Evolutionary conservation across 2,888 invertebrate species (phyloP).

Genomic region (Raillietiella orientalis): DNA sequence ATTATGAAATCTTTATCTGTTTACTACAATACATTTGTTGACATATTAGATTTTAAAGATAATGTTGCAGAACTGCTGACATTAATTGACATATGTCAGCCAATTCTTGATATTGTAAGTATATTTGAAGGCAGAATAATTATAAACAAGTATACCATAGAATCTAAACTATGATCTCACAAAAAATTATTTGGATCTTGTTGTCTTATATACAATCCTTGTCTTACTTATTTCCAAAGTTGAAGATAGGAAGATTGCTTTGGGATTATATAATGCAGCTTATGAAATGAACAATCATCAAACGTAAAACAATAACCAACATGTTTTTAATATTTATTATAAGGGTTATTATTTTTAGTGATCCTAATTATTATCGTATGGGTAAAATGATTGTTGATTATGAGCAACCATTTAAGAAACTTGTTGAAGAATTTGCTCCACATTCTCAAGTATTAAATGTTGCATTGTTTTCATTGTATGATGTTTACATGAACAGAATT

Average conservation of each 20-base stretch:
- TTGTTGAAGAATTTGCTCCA: constrained; percentile 85
- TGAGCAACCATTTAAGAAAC: constrained; percentile 70
- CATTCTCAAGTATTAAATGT: constrained; percentile 56
- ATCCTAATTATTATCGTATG: constrained; percentile 68
- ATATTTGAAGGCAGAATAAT: neutral
- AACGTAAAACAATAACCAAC: constrained; percentile 11
- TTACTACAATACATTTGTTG: constrained; percentile 97
- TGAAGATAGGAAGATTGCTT: constrained; percentile 84
- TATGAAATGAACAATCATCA: constrained; percentile 80
- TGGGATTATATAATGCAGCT: constrained; percentile 89
- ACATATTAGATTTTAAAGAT: constrained; percentile 87
- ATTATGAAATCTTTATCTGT: constrained; percentile 83
- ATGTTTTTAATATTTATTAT: constrained; percentile 2
- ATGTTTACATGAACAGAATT: constrained; percentile 62
- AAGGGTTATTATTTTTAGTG: constrained; percentile 15
- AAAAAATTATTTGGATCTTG: constrained; percentile 74
- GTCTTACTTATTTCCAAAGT: constrained; percentile 94
- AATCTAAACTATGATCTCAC: constrained; percentile 85
- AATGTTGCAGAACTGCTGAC: constrained; percentile 48
- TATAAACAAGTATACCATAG: constrained; percentile 8
- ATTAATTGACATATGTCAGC: neutral
- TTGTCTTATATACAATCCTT: constrained; percentile 66
- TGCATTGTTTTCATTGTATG: constrained; percentile 56
- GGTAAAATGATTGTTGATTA: constrained; percentile 96
- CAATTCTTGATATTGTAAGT: constrained; percentile 37